These are phyloP conservation scores for Nephrocerus scutellatus DNA, from an alignment of 2,888 invertebrate species.

Conservation along the genomic window DNA sequence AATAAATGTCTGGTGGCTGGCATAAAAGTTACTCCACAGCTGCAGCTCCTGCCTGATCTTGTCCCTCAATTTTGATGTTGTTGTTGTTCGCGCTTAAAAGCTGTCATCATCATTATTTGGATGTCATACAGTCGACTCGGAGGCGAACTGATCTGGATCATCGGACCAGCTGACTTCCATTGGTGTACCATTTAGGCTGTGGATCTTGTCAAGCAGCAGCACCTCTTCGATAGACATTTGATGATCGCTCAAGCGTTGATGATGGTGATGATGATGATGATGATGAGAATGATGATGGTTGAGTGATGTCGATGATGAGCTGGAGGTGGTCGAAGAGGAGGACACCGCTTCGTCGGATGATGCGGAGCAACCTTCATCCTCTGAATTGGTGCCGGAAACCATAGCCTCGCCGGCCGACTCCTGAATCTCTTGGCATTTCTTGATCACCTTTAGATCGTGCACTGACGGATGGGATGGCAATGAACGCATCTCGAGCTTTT, in stretches of 20 bases:
- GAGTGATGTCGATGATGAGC: conserved; percentile 40
- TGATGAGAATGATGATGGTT: conserved; percentile 25
- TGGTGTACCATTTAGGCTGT: conserved; percentile 48
- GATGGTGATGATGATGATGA: conserved; percentile 16
- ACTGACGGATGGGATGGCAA: conserved; percentile 37
- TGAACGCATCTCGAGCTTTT: conserved; percentile 33
- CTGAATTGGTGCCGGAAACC: conserved; percentile 59
- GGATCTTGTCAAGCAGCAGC: conserved; percentile 37
- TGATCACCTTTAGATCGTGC: conserved; percentile 37
- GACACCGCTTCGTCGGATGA: conserved; percentile 48
- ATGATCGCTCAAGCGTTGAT: conserved; percentile 29
- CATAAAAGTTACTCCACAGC: too few species aligned
- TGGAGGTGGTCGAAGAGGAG: conserved; percentile 48
- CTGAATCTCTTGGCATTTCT: conserved; percentile 51
- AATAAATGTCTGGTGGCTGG: too few species aligned
- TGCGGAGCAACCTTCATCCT: conserved; percentile 53
- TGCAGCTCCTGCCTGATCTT: too few species aligned
- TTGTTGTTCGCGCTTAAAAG: too few species aligned
- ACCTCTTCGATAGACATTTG: conserved; percentile 38
- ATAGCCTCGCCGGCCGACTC: conserved; percentile 61
- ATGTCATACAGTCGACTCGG: conserved; percentile 42
- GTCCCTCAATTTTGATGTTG: too few species aligned
- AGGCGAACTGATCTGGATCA: conserved; percentile 38
- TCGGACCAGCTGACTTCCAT: conserved; percentile 50
- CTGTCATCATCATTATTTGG: conserved; percentile 43